Evolutionary conservation across 2,888 invertebrate species (phyloP), one percentile per base, ranked within the genome.

Genomic region (Dusona sp.): DNA sequence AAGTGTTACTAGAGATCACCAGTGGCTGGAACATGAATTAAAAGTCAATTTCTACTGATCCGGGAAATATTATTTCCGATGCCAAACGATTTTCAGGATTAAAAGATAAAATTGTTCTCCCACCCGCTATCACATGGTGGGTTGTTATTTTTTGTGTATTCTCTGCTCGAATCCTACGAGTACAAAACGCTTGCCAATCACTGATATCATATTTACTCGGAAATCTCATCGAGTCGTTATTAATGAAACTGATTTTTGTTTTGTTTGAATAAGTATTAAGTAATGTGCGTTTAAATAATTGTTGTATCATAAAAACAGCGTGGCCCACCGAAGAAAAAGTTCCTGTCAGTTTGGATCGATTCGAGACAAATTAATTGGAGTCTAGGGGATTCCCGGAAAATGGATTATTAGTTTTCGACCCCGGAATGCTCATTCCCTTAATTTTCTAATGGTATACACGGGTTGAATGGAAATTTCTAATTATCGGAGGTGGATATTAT

Each of bases 271-370:
- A 51, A 48, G 51, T 48, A 16, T 7, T n/a, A 51, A 48, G 51
- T 48, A 29, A 25, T 72, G 33, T 29, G 72, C 48, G 48, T 72
- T 19, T 33, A 7, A n/a, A 72, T 51, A 36, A 51, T 33, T 29
- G 22, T n/a, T 42, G 7, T 33, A 72, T 42, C 33, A 70, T 78
- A 33, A 67, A 82, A 74, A 29, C 75, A 45, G 11, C 48, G 72
- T 42, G 16, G 54, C 51, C 74, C 22, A 19, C n/a, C 2, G n/a
- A 85, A n/a, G 9, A 36, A 42, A 4, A 54, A 6, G 25, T 11
- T 54, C 2, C 88, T 89, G 89, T 91, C 90, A 92, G 90, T 90
- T 90, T 91, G 89, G 89, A 91, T 72, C 80, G 90, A 88, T 88
- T 88, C 80, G 81, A 87, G 84, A 89, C 67, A 77, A 90, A 88